A percentile compares a stretch with the other conserved stretches of the same genome.
Conservation (phyloP, 2,113 vertebrate species). For the Naja naja region DNA sequence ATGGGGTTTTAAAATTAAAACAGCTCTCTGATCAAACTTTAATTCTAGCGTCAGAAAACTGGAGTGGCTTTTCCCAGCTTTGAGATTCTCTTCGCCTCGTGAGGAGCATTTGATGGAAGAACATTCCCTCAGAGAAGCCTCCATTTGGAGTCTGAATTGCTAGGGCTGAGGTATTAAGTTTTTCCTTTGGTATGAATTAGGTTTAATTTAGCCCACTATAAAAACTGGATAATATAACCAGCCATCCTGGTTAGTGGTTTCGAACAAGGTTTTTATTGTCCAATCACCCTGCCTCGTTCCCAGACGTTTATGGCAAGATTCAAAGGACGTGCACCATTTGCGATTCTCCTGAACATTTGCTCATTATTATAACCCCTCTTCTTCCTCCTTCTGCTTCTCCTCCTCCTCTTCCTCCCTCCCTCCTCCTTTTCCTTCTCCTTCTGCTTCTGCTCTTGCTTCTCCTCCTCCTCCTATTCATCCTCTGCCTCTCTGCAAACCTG, state of each 20-base stretch:
- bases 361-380: background rate
- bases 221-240: background rate
- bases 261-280: background rate
- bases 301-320: background rate
- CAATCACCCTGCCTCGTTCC: background rate
- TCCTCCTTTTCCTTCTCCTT: accelerated
- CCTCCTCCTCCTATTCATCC: background rate
- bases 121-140: background rate
- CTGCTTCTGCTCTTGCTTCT: background rate
- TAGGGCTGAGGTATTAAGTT: background rate
- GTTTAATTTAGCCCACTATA: background rate
- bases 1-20: constrained; percentile 29
- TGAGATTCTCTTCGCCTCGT: background rate
- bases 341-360: background rate
- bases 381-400: accelerated
- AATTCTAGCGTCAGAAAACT: background rate
- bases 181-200: background rate
- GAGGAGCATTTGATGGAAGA: background rate
- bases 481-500: background rate
- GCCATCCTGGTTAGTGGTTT: background rate
- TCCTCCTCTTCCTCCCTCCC: no score
- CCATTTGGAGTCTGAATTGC: background rate
- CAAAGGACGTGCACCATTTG: background rate
- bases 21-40: constrained; percentile 7
- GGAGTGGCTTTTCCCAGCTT: background rate